Conservation (phyloP, 2,888 invertebrate species). For the Pollenia amentaria region DNA sequence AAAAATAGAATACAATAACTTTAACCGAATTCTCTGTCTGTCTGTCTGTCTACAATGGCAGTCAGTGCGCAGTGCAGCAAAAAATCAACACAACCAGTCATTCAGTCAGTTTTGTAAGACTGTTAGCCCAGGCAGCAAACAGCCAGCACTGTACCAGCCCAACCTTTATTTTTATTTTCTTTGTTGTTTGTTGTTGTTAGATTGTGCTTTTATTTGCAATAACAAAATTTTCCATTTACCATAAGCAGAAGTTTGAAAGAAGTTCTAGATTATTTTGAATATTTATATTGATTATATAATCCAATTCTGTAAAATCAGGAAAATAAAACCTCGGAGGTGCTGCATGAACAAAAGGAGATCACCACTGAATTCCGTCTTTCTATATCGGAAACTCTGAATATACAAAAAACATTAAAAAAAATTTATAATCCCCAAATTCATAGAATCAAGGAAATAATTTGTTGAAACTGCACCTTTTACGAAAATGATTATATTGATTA, state of each 20-base stretch:
- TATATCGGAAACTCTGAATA: too few species aligned
- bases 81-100: slow-evolving; percentile 54
- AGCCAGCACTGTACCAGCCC: slow-evolving; percentile 57
- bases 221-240: slow-evolving; percentile 57
- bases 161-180: slow-evolving; percentile 66
- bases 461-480: too few species aligned
- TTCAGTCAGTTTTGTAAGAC: slow-evolving; percentile 7
- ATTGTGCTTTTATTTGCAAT: slow-evolving; percentile 59
- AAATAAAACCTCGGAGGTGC: too few species aligned
- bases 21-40: slow-evolving; percentile 27
- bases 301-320: too few species aligned
- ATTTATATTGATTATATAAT: too few species aligned
- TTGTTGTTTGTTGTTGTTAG: slow-evolving; percentile 34
- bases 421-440: too few species aligned
- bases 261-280: background rate
- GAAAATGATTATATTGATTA: too few species aligned
- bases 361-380: too few species aligned
- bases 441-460: too few species aligned
- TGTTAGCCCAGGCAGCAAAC: slow-evolving; percentile 40
- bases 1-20: slow-evolving; percentile 67
- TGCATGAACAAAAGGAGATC: too few species aligned
- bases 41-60: slow-evolving; percentile 12
- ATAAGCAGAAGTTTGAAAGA: slow-evolving; percentile 49
- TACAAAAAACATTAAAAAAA: too few species aligned
- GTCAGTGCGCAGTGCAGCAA: background rate